Conservation (phyloP, 2,888 invertebrate genomes). For the Omphaloscelis lunosa region DNA sequence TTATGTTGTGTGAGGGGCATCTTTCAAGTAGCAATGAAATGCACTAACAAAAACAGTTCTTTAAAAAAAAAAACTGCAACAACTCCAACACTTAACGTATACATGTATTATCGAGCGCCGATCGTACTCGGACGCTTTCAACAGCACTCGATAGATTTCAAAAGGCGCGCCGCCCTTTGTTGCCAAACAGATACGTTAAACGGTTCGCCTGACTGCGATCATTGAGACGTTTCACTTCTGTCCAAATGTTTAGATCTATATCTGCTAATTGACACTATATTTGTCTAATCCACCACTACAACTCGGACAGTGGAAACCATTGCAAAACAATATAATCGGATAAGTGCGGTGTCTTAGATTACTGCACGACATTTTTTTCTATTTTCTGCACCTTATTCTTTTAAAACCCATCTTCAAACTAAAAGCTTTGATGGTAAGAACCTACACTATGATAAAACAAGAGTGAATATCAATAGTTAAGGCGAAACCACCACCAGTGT, state of each 20-base stretch:
- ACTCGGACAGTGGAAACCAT: slow-evolving; percentile 14
- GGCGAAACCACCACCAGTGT: background rate
- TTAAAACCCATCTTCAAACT: background rate
- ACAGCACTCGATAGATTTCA: slow-evolving; percentile 83
- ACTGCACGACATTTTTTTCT: slow-evolving; percentile 10
- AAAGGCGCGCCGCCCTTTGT: slow-evolving; percentile 75
- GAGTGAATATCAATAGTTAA: background rate
- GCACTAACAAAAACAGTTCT: slow-evolving; percentile 46
- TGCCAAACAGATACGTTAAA: slow-evolving; percentile 67
- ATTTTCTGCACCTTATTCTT: background rate
- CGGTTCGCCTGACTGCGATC: slow-evolving; percentile 66
- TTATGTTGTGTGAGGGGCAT: background rate
- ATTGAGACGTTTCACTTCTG: slow-evolving; percentile 62
- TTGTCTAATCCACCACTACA: slow-evolving; percentile 59
- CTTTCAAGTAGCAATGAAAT: slow-evolving; percentile 16
- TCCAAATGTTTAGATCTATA: slow-evolving; percentile 69
- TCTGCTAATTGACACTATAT: slow-evolving; percentile 71
- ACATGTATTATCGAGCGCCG: slow-evolving; percentile 62
- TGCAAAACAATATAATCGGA: slow-evolving; percentile 33
- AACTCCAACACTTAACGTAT: slow-evolving; percentile 78
- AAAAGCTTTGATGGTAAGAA: slow-evolving; percentile 14
- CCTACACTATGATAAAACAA: background rate
- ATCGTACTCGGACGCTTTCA: slow-evolving; percentile 77
- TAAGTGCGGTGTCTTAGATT: slow-evolving; percentile 32
- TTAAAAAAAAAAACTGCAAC: slow-evolving; percentile 53